These are phyloP conservation scores for Chionomys nivalis DNA, from an alignment of 2,113 vertebrate genomes.

Conservation along the genomic window DNA sequence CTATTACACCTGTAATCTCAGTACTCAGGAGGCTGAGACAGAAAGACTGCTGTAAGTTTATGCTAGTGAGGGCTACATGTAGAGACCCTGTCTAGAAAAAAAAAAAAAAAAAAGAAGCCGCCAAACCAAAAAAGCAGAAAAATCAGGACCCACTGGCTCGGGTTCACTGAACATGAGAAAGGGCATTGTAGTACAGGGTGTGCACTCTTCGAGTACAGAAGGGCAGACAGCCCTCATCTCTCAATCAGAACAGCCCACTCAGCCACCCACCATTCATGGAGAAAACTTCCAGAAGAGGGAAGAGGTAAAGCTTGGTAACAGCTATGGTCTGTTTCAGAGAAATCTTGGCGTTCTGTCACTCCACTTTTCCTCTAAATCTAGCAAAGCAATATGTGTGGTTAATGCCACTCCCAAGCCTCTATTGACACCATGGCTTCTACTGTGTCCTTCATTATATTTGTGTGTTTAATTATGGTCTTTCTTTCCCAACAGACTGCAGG, in stretches of 20 bases:
- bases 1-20: background rate
- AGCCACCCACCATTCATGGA: background rate
- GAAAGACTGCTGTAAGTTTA: background rate
- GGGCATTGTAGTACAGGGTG: background rate
- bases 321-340: background rate
- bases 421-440: background rate
- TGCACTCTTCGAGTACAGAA: background rate
- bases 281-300: constrained; percentile 14
- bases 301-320: background rate
- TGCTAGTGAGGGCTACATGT: background rate
- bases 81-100: background rate
- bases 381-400: background rate
- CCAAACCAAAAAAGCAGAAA: background rate
- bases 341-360: background rate
- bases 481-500: background rate
- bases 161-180: background rate
- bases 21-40: background rate
- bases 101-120: background rate
- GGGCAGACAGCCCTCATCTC: background rate
- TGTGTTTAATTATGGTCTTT: background rate
- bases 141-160: background rate
- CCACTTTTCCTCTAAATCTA: constrained; percentile 15
- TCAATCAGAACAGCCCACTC: background rate
- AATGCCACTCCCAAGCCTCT: constrained; percentile 6
- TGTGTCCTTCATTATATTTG: background rate